Base-by-base conservation (phyloP, 2,797 vertebrate species). In the Pogonophryne albipinna region DNA sequence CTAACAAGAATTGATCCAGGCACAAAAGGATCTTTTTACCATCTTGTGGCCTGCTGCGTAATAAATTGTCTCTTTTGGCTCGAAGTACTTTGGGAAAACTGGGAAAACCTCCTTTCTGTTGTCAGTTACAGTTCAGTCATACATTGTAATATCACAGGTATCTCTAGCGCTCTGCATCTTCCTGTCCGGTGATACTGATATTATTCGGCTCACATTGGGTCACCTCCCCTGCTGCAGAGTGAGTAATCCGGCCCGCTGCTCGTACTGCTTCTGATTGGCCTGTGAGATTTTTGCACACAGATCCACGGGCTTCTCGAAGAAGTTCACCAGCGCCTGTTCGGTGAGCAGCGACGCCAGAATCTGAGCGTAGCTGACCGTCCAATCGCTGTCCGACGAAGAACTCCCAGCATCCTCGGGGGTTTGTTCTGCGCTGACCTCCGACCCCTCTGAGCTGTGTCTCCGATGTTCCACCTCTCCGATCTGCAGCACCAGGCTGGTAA, bases 321-420 rank as follows among this genome's bases (percentile, higher is more conserved):
- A 99, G 91, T 96, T 97, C 11, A 99, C 98, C 80, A 99, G 83
- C 0, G 95, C 93, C 82, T 97, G 97, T 74, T 99, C 98, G 0
- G 98, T 99, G 78, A 99, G 92, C 51, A 99, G 94, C 0, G 98
- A 99, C 0, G 98, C 98, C 92, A 99, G 85, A 69, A 99, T 97
- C 80, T 99, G 98, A 85, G 98, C 97, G 5, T 96, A 96, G 82
- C 97, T 98, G 65, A 98, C 92, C 0, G 89, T 95, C 98, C 98
- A 99, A 72, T 96, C 95, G 14, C 84, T 88, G 73, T 95, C 94
- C 0, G 81, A 47, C 0, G 66, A 65, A 2, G 76, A 17, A 2
- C 58, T 41, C 38, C 19, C 34, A 38, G 34, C 34, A 9, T 9
- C 34, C 34, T 0, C 34, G 6, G 34, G 34, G 34, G 34, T 38